Evolutionary conservation across 1,140 invertebrate genomes (phyloP).

Genomic region (Rhopalosiphum maidis): DNA sequence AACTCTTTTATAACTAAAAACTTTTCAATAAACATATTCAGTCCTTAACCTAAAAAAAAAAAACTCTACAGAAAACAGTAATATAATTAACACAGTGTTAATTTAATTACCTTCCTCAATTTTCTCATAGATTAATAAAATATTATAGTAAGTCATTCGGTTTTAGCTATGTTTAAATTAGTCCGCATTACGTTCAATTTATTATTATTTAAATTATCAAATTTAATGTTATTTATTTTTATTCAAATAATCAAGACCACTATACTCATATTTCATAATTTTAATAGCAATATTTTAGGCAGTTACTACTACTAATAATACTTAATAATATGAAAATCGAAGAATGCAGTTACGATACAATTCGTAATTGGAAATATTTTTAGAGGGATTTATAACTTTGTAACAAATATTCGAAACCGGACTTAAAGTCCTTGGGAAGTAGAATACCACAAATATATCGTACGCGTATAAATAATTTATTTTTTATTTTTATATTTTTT

Average conservation of each 20-base stretch:
- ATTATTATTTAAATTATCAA: not conserved
- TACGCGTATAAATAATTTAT: not conserved
- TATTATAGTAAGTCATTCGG: not conserved
- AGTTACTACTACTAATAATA: not conserved
- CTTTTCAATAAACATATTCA: not conserved
- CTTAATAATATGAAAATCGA: not conserved
- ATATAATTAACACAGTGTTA: not conserved
- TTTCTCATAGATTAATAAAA: not conserved
- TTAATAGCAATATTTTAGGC: not conserved
- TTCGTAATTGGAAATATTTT: not conserved
- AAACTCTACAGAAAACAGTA: not conserved
- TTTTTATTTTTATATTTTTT: not conserved
- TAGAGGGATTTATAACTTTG: not conserved
- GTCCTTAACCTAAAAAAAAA: constrained; percentile 1
- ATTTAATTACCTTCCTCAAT: not conserved
- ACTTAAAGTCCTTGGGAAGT: constrained; percentile 38
- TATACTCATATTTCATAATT: constrained; percentile 6
- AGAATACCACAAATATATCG: constrained; percentile 9
- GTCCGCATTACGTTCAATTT: not conserved
- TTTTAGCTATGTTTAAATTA: not conserved
- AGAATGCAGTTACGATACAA: not conserved
- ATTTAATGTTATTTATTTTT: not conserved
- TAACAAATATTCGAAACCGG: not conserved
- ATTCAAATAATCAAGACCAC: not conserved
- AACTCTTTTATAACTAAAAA: not conserved